Conservation (phyloP, 1,140 invertebrate species). For the Oncopeltus fasciatus region DNA sequence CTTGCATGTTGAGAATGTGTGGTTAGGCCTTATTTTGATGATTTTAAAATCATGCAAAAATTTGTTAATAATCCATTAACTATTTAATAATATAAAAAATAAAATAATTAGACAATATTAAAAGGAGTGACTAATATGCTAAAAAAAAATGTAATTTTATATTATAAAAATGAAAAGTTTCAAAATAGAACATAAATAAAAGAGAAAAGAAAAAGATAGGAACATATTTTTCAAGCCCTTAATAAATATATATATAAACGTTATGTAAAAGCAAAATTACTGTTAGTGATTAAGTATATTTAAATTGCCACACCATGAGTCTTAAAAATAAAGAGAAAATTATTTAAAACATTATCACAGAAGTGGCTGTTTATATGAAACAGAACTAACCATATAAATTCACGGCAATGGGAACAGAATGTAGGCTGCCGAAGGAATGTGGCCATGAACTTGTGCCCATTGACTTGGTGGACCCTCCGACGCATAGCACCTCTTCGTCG, state of each 20-base stretch:
- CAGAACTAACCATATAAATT: slow-evolving; percentile 85
- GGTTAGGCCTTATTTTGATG: too few relatives aligned
- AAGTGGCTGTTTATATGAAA: slow-evolving; percentile 1
- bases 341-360: background rate
- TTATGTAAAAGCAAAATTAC: background rate
- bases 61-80: too few relatives aligned
- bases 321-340: background rate
- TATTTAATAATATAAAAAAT: too few relatives aligned
- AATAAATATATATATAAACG: background rate
- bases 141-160: background rate
- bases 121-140: background rate
- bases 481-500: slow-evolving; percentile 86
- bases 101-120: background rate
- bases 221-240: slow-evolving; percentile 1
- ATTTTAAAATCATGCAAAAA: too few relatives aligned
- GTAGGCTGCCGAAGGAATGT: slow-evolving; percentile 96
- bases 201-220: background rate
- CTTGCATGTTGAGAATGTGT: too few relatives aligned
- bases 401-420: slow-evolving; percentile 94
- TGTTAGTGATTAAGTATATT: slow-evolving; percentile 10
- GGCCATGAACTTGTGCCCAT: slow-evolving; percentile 99
- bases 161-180: background rate
- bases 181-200: background rate
- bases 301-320: slow-evolving; percentile 6
- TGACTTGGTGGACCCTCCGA: slow-evolving; percentile 86